A percentile compares a stretch with the other conserved stretches of the same genome.
Evolutionary conservation across 2,113 vertebrate genomes (phyloP).

Genomic region (Bujurquina vittata): DNA sequence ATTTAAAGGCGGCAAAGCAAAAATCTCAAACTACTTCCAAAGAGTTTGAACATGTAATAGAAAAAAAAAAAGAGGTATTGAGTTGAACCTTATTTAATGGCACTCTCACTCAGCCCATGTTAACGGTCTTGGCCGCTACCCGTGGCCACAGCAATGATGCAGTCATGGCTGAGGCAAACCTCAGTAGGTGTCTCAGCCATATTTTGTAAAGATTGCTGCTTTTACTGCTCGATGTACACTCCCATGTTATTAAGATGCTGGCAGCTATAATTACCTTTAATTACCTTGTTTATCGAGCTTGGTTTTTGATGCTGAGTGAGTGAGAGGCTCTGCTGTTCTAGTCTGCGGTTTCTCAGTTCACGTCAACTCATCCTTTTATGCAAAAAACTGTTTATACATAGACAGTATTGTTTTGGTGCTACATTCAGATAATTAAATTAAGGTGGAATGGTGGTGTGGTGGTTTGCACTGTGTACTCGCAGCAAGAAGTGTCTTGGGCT

Average conservation of each 20-base stretch:
- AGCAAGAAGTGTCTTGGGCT: too few relatives aligned
- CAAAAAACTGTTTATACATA: not conserved
- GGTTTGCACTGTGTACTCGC: too few relatives aligned
- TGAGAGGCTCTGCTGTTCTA: not conserved
- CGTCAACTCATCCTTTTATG: not conserved
- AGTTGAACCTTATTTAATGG: slow-evolving; percentile 9
- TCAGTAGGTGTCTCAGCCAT: slow-evolving; percentile 19
- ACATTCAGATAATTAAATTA: not conserved
- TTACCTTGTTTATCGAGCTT: slow-evolving; percentile 6
- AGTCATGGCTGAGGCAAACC: slow-evolving; percentile 26
- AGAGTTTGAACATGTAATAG: not conserved
- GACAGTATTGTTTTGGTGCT: not conserved
- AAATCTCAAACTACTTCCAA: not conserved
- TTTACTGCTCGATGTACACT: not conserved
- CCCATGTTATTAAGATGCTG: slow-evolving; percentile 51
- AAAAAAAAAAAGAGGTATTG: not conserved
- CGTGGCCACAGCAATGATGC: slow-evolving; percentile 29
- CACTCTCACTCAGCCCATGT: not conserved
- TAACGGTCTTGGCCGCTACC: slow-evolving; percentile 5
- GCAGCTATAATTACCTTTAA: slow-evolving; percentile 47
- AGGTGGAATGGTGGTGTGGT: too few relatives aligned
- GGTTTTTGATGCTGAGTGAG: not conserved
- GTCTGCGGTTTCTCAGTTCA: not conserved
- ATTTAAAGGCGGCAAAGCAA: not conserved
- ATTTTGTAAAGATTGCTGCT: slow-evolving; percentile 48